Conservation (phyloP, 2,797 vertebrate genomes). For the Coracias cyanogaster region DNA sequence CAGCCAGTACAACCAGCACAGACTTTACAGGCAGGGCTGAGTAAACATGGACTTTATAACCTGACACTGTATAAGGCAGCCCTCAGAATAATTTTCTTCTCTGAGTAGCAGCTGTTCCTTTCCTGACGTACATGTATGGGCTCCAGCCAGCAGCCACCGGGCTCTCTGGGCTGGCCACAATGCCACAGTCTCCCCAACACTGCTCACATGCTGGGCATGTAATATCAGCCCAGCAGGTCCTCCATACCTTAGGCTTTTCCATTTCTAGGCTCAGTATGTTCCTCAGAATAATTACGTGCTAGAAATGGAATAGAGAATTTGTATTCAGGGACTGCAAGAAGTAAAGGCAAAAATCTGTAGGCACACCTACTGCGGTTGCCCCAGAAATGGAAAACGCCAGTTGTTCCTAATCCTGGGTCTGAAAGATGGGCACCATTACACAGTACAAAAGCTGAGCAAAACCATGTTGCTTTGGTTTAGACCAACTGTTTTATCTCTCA, state of each 20-base stretch:
- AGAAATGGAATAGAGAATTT: background rate
- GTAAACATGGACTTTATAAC: background rate
- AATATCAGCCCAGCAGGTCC: background rate
- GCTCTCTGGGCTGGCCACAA: background rate
- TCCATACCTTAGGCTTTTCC: background rate
- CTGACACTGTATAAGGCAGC: background rate
- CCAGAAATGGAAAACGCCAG: background rate
- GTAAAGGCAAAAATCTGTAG: background rate
- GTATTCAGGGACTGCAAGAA: background rate
- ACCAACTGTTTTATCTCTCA: background rate
- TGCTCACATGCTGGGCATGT: background rate
- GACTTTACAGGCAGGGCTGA: background rate
- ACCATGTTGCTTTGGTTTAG: accelerated
- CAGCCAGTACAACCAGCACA: background rate
- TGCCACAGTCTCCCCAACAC: accelerated
- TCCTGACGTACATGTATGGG: background rate
- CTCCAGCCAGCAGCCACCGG: background rate
- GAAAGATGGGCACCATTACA: background rate
- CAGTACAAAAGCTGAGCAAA: background rate
- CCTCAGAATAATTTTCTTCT: background rate
- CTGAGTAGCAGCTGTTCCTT: background rate
- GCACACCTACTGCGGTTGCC: background rate
- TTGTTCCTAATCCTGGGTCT: background rate
- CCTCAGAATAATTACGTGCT: background rate
- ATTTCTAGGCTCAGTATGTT: conserved; percentile 33